These are phyloP conservation scores for Dryobates pubescens DNA, from an alignment of 2,797 vertebrate genomes.

Conservation along the genomic window DNA sequence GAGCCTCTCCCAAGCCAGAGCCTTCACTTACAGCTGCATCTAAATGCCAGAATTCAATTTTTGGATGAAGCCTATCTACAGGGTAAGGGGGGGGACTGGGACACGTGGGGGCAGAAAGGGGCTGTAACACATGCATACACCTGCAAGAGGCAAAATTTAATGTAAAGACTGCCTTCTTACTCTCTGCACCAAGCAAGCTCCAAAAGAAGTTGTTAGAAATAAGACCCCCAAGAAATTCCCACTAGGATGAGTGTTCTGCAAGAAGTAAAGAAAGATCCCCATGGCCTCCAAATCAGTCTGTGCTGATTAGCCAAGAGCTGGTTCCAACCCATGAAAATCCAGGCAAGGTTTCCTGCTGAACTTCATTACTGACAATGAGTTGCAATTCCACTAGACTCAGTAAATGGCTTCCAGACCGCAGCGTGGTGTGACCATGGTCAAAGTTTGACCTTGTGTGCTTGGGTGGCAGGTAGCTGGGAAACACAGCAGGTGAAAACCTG, in stretches of 20 bases:
- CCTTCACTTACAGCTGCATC: neutral
- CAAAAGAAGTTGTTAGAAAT: neutral
- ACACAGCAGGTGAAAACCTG: neutral
- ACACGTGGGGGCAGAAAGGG: too few relatives aligned
- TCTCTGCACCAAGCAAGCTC: neutral
- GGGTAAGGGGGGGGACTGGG: too few relatives aligned
- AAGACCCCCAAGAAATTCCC: neutral
- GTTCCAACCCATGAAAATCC: neutral
- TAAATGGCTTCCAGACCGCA: neutral
- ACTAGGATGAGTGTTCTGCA: neutral
- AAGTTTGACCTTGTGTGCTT: neutral
- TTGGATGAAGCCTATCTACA: neutral
- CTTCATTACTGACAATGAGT: neutral
- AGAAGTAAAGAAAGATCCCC: neutral
- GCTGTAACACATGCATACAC: neutral
- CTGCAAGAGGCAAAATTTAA: neutral
- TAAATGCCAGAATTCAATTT: neutral
- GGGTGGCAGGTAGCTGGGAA: fast-evolving
- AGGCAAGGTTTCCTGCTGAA: neutral
- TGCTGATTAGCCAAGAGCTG: fast-evolving
- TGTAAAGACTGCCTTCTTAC: neutral
- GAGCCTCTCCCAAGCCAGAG: neutral
- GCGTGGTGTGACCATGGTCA: fast-evolving
- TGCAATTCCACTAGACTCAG: neutral
- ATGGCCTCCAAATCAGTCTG: neutral